Conservation (phyloP, 2,797 vertebrate genomes). For the Cynopterus sphinx region DNA sequence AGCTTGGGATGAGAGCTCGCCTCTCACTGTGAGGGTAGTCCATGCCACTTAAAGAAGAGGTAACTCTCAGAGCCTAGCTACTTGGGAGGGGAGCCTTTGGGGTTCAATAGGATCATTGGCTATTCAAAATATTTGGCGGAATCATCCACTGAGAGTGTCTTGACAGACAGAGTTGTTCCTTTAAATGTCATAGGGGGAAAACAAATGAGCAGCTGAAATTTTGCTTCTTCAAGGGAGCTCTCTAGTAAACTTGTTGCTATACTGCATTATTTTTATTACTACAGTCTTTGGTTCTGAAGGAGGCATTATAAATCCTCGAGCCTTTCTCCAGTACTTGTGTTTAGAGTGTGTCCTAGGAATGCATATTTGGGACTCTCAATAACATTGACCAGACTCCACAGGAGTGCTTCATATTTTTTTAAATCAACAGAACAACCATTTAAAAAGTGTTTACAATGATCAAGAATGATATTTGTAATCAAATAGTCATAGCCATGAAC, state of each 20-base stretch:
- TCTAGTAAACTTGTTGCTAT: slow-evolving; percentile 87
- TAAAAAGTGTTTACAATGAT: slow-evolving; percentile 25
- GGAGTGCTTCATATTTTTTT: not conserved
- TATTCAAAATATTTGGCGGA: slow-evolving; percentile 21
- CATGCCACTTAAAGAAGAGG: slow-evolving; percentile 42
- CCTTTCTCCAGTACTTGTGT: not conserved
- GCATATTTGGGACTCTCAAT: not conserved
- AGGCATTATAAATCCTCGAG: not conserved
- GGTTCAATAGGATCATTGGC: not conserved
- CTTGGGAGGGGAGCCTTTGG: not conserved
- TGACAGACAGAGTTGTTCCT: slow-evolving; percentile 69
- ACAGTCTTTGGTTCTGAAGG: slow-evolving; percentile 50
- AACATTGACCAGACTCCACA: not conserved
- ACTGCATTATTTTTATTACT: slow-evolving; percentile 77
- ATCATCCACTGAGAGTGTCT: slow-evolving; percentile 5
- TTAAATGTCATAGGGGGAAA: slow-evolving; percentile 53
- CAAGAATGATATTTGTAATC: slow-evolving; percentile 31
- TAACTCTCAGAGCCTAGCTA: slow-evolving; percentile 16
- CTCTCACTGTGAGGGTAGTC: slow-evolving; percentile 61
- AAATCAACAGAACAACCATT: slow-evolving; percentile 1
- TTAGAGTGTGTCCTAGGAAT: not conserved
- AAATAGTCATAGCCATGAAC: not conserved
- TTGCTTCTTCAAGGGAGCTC: slow-evolving; percentile 70
- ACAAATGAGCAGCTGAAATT: slow-evolving; percentile 58
- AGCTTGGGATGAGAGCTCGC: slow-evolving; percentile 61